phyloP scores from a whole-genome alignment of 2,113 vertebrate species.

The Ctenodactylus gundi region DNA sequence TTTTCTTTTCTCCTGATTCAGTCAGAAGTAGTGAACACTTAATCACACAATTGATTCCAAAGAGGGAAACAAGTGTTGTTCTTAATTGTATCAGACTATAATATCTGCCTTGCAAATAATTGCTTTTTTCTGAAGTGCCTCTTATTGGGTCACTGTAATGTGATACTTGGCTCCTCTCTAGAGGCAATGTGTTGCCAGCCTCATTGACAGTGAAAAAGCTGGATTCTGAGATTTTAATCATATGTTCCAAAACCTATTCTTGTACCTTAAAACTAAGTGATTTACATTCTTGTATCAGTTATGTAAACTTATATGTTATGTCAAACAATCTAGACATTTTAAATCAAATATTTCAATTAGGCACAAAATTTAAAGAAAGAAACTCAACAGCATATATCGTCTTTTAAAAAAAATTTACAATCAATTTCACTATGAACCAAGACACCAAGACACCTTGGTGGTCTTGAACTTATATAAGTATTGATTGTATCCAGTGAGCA shows the following conservation, averaged over 20 bases:
- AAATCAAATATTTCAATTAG: no score
- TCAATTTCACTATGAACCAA: neutral
- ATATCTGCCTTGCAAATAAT: neutral
- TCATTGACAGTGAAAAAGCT: rapidly evolving
- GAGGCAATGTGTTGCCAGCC: neutral
- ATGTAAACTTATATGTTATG: no score
- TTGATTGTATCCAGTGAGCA: neutral
- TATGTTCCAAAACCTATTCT: neutral
- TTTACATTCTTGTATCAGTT: conserved; percentile 38
- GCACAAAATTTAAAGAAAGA: no score
- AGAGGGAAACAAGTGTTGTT: conserved; percentile 16
- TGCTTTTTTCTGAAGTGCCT: conserved; percentile 48
- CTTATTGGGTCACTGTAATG: neutral
- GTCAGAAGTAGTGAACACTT: conserved; percentile 22
- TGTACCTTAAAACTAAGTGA: conserved; percentile 62
- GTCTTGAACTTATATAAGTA: neutral
- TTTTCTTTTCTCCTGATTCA: neutral
- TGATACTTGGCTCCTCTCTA: neutral
- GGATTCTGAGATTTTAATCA: neutral
- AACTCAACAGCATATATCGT: neutral
- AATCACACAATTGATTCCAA: conserved; percentile 20
- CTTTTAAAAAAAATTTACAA: neutral
- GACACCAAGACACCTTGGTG: no score
- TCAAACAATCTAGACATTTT: conserved; percentile 50
- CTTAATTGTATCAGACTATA: conserved; percentile 34